phyloP scores from a whole-genome alignment of 2,888 invertebrate genomes.

The Aelia acuminata region DNA sequence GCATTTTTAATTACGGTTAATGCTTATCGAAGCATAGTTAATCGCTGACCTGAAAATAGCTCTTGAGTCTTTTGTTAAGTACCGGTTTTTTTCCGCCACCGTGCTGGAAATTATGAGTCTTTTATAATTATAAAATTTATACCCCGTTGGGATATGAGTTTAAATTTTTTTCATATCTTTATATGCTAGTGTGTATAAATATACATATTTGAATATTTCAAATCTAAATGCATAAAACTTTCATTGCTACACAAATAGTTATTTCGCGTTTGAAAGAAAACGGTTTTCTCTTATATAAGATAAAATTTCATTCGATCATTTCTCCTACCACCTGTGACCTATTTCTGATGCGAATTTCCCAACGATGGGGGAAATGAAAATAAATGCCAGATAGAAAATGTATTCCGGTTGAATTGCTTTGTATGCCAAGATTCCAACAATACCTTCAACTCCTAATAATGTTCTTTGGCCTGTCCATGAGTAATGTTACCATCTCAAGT shows the following conservation, averaged over 20 bases:
- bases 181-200: no score
- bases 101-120: not conserved
- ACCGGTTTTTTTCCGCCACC: not conserved
- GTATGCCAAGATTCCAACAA: not conserved
- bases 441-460: not conserved
- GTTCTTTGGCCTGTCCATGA: not conserved
- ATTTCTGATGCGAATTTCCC: not conserved
- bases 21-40: not conserved
- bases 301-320: not conserved
- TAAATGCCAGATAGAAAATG: not conserved
- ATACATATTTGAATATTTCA: no score
- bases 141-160: not conserved
- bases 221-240: no score
- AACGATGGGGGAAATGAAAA: not conserved
- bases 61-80: not conserved
- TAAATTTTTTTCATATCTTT: not conserved
- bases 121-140: not conserved
- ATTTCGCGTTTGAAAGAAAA: not conserved
- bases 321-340: not conserved
- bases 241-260: not conserved
- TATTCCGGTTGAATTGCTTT: not conserved
- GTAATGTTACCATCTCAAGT: not conserved
- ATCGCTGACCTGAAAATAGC: not conserved
- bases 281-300: not conserved
- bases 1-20: not conserved